A percentile compares a stretch with the other conserved stretches of the same genome.
Conservation (phyloP, 2,888 invertebrate genomes). For the Allygus modestus region DNA sequence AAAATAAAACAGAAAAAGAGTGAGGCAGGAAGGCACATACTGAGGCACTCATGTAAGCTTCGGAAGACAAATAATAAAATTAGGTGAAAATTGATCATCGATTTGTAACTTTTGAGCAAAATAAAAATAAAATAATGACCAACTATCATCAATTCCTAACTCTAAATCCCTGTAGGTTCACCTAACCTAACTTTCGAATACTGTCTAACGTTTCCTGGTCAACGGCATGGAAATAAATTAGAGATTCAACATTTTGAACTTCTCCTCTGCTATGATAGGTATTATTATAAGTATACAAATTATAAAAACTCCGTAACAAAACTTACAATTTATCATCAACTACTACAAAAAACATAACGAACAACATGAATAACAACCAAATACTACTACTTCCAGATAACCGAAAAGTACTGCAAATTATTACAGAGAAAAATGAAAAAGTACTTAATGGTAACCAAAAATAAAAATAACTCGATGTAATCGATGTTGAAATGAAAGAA, state of each 20-base stretch:
- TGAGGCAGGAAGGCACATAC: slow-evolving; percentile 59
- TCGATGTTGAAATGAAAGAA: not conserved
- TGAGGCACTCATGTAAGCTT: slow-evolving; percentile 59
- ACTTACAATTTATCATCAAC: slow-evolving; percentile 56
- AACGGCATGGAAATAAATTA: not conserved
- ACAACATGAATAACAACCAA: slow-evolving; percentile 53
- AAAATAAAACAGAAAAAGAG: slow-evolving; percentile 40
- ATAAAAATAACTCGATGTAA: slow-evolving; percentile 43
- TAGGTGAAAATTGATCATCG: not conserved
- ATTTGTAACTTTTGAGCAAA: slow-evolving; percentile 29
- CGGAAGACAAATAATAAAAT: slow-evolving; percentile 41
- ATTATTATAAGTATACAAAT: slow-evolving; percentile 47
- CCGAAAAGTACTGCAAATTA: slow-evolving; percentile 21
- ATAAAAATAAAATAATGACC: not conserved
- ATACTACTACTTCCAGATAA: slow-evolving; percentile 46
- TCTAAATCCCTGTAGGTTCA: slow-evolving; percentile 51
- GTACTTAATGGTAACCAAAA: slow-evolving; percentile 57
- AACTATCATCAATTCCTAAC: not conserved
- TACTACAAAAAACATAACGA: slow-evolving; percentile 57
- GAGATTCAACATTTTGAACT: slow-evolving; percentile 35
- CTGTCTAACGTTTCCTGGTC: slow-evolving; percentile 21
- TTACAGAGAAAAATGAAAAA: slow-evolving; percentile 38
- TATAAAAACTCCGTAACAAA: slow-evolving; percentile 58
- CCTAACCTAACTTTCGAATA: slow-evolving; percentile 38
- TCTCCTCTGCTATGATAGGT: slow-evolving; percentile 46